Evolutionary conservation across 1,140 invertebrate genomes (phyloP), one percentile per base, ranked within the genome.

Genomic region (Caerostris darwini): DNA sequence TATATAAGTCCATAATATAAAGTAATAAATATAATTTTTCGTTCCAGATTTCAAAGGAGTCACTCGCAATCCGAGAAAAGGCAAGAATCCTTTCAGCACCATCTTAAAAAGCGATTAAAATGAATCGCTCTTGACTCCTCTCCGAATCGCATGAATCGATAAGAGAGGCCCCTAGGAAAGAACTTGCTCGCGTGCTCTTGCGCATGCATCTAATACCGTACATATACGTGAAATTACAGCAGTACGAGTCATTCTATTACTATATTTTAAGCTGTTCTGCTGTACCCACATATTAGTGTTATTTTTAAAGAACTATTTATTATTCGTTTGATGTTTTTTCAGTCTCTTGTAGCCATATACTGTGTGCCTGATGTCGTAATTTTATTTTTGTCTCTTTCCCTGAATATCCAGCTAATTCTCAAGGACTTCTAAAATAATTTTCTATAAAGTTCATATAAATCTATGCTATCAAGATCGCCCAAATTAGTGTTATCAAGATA

Each of bases 71-170:
- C 82, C 19, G 50, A 82, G 92, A 64, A 82, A 64, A 71, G 92
- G 92, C 61, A 93, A 93, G 53, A 93, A 93, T 93, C 92, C 92
- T 53, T 93, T 93, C 67, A 93, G 92, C n/a, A 93, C 92, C 12
- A 93, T 93, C 3, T 19, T 93, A 64, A 93, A 93, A 58, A 93
- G 92, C n/a, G 92, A 93, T 71, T 93, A 59, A 59, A 34, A 34
- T 34, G 7, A 4, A 10, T 17, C 19, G 69, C 17, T 3, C 2
- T 34, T 3, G n/a, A 17, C 7, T 57, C 81, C 7, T 56, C 14
- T 17, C 81, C 3, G 34, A 34, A 34, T 5, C 7, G 0, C 19
- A 34, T 17, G 8, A 12, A n/a, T 56, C 3, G 14, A 2, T 8
- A 85, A 50, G 56, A 83, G 56, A 5, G 56, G 54, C 7, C n/a